A percentile compares a stretch with the other conserved stretches of the same genome.
These are phyloP conservation scores for Toxonevra muliebris DNA, from an alignment of 2,888 invertebrate species.

Conservation along the genomic window DNA sequence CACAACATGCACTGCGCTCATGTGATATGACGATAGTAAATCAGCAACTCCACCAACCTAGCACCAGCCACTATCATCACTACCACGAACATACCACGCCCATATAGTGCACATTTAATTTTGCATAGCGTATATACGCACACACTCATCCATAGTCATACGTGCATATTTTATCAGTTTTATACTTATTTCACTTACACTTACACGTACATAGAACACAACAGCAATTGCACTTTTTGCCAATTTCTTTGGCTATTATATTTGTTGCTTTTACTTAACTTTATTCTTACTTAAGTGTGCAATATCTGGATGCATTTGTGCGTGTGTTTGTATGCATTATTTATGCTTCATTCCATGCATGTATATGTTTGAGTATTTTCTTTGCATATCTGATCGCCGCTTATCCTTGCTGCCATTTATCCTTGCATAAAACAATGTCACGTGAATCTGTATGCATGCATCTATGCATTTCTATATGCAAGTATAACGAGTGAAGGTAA, in stretches of 20 bases:
- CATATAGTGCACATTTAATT: background rate
- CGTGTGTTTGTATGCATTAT: constrained; percentile 5
- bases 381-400: background rate
- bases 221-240: constrained; percentile 13
- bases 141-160: background rate
- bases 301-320: constrained; percentile 8
- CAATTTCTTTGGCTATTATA: background rate
- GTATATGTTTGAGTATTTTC: background rate
- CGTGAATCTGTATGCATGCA: background rate
- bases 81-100: background rate
- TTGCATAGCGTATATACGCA: background rate
- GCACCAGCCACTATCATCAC: too few relatives aligned
- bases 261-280: constrained; percentile 4
- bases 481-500: background rate
- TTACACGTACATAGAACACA: constrained; percentile 26
- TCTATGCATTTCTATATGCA: background rate
- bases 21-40: background rate
- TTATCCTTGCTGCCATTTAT: constrained; percentile 37
- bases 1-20: too few relatives aligned
- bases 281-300: background rate
- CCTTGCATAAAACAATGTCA: constrained; percentile 39
- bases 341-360: constrained; percentile 5
- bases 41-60: background rate
- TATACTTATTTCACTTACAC: constrained; percentile 22
- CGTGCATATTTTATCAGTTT: constrained; percentile 23